A percentile compares a stretch with the other conserved stretches of the same genome.
Conservation (phyloP, 2,888 invertebrate genomes). For the Corbicula japonica region DNA sequence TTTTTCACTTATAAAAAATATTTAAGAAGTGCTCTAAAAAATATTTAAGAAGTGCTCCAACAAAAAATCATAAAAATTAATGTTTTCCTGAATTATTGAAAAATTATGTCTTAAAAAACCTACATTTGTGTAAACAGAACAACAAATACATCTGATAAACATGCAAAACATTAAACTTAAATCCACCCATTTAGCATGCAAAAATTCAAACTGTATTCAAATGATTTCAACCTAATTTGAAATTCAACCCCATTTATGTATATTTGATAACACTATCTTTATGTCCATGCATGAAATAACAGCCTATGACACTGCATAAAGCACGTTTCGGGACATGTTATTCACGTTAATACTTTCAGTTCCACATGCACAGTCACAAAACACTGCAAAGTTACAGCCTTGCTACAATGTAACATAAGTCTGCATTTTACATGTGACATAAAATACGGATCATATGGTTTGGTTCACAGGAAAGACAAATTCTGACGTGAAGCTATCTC, state of each 20-base stretch:
- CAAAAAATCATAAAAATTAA: too few relatives aligned
- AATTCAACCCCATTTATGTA: constrained; percentile 37
- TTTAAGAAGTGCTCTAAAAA: too few relatives aligned
- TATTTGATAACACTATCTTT: constrained; percentile 42
- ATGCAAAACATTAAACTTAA: too few relatives aligned
- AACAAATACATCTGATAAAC: too few relatives aligned
- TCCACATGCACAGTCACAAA: background rate
- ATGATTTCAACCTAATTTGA: constrained; percentile 35
- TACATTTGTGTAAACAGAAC: too few relatives aligned
- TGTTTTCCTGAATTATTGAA: too few relatives aligned
- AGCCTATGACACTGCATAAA: background rate
- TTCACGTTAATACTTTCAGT: background rate
- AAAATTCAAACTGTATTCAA: constrained; percentile 8
- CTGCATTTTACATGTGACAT: constrained; percentile 1
- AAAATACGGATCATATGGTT: background rate
- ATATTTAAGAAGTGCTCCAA: too few relatives aligned
- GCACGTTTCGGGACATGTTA: background rate
- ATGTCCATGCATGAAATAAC: constrained; percentile 33
- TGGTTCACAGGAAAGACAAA: background rate
- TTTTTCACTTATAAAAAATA: too few relatives aligned
- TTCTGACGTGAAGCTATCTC: background rate
- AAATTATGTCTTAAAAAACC: too few relatives aligned
- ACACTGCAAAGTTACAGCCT: background rate
- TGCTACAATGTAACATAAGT: background rate
- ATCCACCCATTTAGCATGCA: too few relatives aligned